These are phyloP conservation scores for Eupsilia transversa DNA, from an alignment of 2,888 invertebrate genomes.

Conservation along the genomic window DNA sequence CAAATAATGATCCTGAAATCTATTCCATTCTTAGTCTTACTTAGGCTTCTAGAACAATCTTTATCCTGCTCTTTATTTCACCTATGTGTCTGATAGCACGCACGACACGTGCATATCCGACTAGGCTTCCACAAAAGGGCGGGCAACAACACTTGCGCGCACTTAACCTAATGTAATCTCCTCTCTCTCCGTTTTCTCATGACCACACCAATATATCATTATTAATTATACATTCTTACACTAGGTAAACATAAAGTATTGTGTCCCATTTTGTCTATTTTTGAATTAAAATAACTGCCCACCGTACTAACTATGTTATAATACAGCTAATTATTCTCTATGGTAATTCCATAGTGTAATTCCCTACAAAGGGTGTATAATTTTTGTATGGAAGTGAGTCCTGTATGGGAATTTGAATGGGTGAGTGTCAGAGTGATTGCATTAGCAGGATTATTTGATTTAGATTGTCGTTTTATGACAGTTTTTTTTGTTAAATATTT, in stretches of 20 bases:
- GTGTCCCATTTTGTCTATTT: conserved; percentile 82
- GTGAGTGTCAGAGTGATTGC: conserved; percentile 79
- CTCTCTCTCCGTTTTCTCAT: conserved; percentile 84
- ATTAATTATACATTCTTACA: conserved; percentile 89
- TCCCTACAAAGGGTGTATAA: conserved; percentile 79
- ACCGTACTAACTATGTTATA: conserved; percentile 86
- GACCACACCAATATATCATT: conserved; percentile 84
- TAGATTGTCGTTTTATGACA: conserved; percentile 72
- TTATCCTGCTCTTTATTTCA: background rate
- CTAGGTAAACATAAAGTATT: conserved; percentile 88
- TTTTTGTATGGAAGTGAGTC: conserved; percentile 73
- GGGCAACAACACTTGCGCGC: conserved; percentile 27
- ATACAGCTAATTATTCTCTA: conserved; percentile 88
- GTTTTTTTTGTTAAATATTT: conserved; percentile 55
- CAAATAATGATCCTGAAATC: background rate
- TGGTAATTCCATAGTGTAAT: conserved; percentile 86
- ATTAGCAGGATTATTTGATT: conserved; percentile 78
- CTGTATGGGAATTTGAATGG: conserved; percentile 85
- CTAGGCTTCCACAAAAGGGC: conserved; percentile 28
- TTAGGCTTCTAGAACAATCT: background rate
- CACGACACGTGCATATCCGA: conserved; percentile 39
- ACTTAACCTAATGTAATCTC: conserved; percentile 73
- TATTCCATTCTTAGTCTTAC: background rate
- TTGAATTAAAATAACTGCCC: conserved; percentile 79
- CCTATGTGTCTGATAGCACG: conserved; percentile 1